These are phyloP conservation scores for Rhopalosiphum padi DNA, from an alignment of 1,140 invertebrate species.

Conservation along the genomic window DNA sequence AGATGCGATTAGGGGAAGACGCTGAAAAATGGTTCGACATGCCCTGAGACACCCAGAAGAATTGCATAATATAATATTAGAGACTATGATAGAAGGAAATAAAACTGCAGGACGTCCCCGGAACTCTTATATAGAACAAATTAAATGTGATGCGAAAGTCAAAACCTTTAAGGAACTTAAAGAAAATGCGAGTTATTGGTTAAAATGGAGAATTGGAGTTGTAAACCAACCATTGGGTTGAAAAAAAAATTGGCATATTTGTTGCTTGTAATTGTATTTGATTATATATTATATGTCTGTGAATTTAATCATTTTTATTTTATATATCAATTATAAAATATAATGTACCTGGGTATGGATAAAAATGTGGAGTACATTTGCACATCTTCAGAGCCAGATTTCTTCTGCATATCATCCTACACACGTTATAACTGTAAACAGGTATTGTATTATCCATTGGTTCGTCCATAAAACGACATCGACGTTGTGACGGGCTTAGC, in stretches of 20 bases:
- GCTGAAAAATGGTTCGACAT: too few relatives aligned
- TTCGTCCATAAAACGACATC: constrained; percentile 73
- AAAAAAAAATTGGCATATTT: neutral
- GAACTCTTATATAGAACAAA: too few relatives aligned
- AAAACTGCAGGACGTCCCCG: too few relatives aligned
- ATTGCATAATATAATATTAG: too few relatives aligned
- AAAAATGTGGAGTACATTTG: constrained; percentile 73
- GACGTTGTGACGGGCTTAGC: constrained; percentile 69
- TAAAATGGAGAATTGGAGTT: too few relatives aligned
- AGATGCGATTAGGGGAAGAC: too few relatives aligned
- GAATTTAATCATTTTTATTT: neutral
- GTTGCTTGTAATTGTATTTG: neutral
- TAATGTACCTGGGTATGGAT: constrained; percentile 61
- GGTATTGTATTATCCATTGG: constrained; percentile 68
- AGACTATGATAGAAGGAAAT: too few relatives aligned
- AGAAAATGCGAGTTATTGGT: too few relatives aligned
- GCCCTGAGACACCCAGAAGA: too few relatives aligned
- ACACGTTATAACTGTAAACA: constrained; percentile 73
- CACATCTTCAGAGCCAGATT: constrained; percentile 68
- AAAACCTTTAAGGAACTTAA: too few relatives aligned
- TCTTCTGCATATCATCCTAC: constrained; percentile 72
- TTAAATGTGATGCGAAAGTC: too few relatives aligned
- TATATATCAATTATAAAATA: neutral
- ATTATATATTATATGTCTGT: neutral
- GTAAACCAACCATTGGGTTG: too few relatives aligned